Evolutionary conservation across 1,140 invertebrate species (phyloP), one percentile per base, ranked within the genome.

Genomic region (Monochamus saltuarius): DNA sequence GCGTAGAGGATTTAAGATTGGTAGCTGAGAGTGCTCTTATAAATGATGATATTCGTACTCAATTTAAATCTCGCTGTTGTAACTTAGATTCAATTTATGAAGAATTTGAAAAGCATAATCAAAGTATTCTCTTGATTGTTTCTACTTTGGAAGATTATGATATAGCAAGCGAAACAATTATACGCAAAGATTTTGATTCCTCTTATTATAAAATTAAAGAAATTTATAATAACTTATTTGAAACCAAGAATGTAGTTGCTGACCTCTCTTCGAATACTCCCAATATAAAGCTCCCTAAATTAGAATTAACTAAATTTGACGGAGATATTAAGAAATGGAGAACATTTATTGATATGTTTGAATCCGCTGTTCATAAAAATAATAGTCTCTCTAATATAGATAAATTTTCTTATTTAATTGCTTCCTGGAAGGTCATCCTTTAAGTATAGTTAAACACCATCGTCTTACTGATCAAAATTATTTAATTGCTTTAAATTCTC

Each of bases 271-370:
- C 35, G 29, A 55, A 10, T 42, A 56, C 16, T 19, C 37, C 47
- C 1, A 43, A 56, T 14, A 54, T 62, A 4, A 59, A 45, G 22
- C 34, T 63, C 4, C 61, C 61, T 8, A 17, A 52, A 47, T 11
- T 63, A 7, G 56, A 63, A 19, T 16, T 63, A 34, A 35, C 39
- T 39, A 59, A 38, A 46, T 63, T 63, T 47, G 61, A 63, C n/a
- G 57, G 61, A 14, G 40, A 59, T 45, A 19, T 53, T 9, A 59
- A 42, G 34, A 35, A 51, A 37, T 63, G 56, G 56, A 36, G 36
- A n/a, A 34, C 47, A 3, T 63, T 64, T 51, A 55, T 60, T 14
- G 54, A 60, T 39, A 37, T 55, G 35, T 64, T 64, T 22, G 40
- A 60, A 35, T 35, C 50, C 1, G 35, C 49, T 8, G 62, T 64